Percentiles rank a stretch among this genome's conserved stretches.
Conservation (phyloP, 1,140 invertebrate genomes). For the Musca domestica region DNA sequence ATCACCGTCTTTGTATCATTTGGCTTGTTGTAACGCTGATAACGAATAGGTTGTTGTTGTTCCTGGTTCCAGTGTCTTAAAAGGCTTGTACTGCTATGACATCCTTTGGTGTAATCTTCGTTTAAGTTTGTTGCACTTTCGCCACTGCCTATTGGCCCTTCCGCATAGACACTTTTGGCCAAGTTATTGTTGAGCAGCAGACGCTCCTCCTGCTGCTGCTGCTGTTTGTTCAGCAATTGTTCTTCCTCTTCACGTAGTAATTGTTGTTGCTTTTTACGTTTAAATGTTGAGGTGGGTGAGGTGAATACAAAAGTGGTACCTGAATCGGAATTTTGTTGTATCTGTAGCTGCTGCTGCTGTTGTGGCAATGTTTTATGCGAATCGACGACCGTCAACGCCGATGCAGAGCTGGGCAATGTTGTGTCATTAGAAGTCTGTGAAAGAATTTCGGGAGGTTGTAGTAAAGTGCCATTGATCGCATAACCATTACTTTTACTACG, state of each 20-base stretch:
- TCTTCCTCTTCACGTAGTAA: constrained; percentile 9
- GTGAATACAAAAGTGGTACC: constrained; percentile 30
- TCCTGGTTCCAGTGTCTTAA: not conserved
- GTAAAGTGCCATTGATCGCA: constrained; percentile 18
- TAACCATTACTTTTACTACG: constrained; percentile 21
- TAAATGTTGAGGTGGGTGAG: constrained; percentile 33
- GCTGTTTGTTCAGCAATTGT: constrained; percentile 1
- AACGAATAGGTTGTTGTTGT: not conserved
- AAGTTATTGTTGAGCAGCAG: constrained; percentile 17
- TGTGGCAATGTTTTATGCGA: not conserved
- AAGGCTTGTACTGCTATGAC: not conserved
- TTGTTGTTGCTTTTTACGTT: constrained; percentile 27
- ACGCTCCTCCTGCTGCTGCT: constrained; percentile 1
- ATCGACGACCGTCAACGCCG: not conserved
- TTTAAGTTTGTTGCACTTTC: constrained; percentile 16
- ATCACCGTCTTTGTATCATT: constrained; percentile 24
- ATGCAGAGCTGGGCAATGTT: no score
- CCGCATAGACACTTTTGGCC: constrained; percentile 14
- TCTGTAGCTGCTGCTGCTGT: constrained; percentile 21
- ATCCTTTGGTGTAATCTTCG: constrained; percentile 3
- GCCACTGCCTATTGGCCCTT: constrained; percentile 11
- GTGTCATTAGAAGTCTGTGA: constrained; percentile 8
- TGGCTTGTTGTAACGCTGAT: not conserved
- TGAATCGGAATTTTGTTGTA: not conserved
- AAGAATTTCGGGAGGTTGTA: constrained; percentile 20